A percentile compares a stretch with the other conserved stretches of the same genome.
phyloP scores from a whole-genome alignment of 2,113 vertebrate genomes.

The Chaetodon auriga region DNA sequence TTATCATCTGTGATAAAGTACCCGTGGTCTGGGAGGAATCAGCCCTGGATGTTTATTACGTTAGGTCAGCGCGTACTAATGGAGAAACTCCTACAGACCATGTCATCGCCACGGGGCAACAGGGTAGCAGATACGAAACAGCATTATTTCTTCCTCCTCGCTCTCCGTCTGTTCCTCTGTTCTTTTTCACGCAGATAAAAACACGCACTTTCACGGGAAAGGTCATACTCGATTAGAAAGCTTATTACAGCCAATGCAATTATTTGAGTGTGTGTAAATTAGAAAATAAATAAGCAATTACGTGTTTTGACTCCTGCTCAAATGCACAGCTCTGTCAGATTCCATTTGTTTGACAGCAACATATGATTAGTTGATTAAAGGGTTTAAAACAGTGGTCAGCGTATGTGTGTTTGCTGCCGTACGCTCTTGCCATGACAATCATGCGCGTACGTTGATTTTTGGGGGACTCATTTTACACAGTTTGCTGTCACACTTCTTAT shows the following conservation, averaged over 20 bases:
- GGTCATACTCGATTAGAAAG: conserved; percentile 66
- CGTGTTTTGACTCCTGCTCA: conserved; percentile 37
- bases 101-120: conserved; percentile 76
- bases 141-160: conserved; percentile 36
- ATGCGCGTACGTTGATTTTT: not conserved
- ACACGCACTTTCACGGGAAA: conserved; percentile 29
- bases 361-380: conserved; percentile 12
- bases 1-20: conserved; percentile 83
- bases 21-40: conserved; percentile 76
- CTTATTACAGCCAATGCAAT: conserved; percentile 45
- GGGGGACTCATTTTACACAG: not conserved
- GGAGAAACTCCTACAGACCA: conserved; percentile 77
- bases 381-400: conserved; percentile 7
- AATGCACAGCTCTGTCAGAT: conserved; percentile 7
- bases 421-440: no score
- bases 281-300: conserved; percentile 63
- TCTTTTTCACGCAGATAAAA: conserved; percentile 26
- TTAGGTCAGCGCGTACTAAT: conserved; percentile 81
- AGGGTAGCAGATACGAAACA: conserved; percentile 65
- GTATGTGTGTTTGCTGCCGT: not conserved
- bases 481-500: not conserved
- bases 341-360: conserved; percentile 33
- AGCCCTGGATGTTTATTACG: conserved; percentile 80
- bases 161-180: not conserved
- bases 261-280: conserved; percentile 59